phyloP scores from a whole-genome alignment of 1,140 invertebrate genomes.

The Eumeta japonica region DNA sequence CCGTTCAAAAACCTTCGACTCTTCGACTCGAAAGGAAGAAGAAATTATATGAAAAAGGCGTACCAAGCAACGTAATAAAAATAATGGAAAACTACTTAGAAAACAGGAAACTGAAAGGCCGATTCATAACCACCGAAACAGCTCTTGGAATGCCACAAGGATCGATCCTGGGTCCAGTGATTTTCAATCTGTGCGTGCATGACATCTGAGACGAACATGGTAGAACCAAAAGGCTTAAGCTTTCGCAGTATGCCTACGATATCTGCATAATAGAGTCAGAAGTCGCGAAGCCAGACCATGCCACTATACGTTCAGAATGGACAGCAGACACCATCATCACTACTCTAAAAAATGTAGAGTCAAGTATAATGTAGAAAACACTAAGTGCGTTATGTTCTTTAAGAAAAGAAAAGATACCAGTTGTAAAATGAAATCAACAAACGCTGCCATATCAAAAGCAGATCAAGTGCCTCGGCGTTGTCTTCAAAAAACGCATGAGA shows the following conservation, averaged over 20 bases:
- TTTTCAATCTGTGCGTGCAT: too few relatives aligned
- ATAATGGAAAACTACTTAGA: conserved; percentile 9
- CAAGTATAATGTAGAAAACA: conserved; percentile 7
- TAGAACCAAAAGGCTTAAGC: conserved; percentile 1
- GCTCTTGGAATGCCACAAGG: too few relatives aligned
- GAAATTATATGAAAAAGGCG: conserved; percentile 4
- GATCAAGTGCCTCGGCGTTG: conserved; percentile 5
- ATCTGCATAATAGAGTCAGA: conserved; percentile 7
- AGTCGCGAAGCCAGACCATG: conserved; percentile 6
- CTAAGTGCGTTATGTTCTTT: conserved; percentile 8
- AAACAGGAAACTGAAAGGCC: conserved; percentile 1
- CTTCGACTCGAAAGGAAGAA: conserved; percentile 5
- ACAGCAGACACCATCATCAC: conserved; percentile 5
- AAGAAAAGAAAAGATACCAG: conserved; percentile 5
- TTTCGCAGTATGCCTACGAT: conserved; percentile 8
- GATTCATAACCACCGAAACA: conserved; percentile 4
- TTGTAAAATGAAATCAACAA: conserved; percentile 5
- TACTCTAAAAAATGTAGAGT: conserved; percentile 7
- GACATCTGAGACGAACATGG: conserved; percentile 2
- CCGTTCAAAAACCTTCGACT: conserved; percentile 5
- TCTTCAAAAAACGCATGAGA: conserved; percentile 5
- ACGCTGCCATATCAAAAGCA: conserved; percentile 4
- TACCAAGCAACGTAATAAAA: conserved; percentile 6
- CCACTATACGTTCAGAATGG: conserved; percentile 6
- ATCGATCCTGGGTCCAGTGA: too few relatives aligned